phyloP scores from a whole-genome alignment of 2,113 vertebrate genomes.

The Lepus americanus region DNA sequence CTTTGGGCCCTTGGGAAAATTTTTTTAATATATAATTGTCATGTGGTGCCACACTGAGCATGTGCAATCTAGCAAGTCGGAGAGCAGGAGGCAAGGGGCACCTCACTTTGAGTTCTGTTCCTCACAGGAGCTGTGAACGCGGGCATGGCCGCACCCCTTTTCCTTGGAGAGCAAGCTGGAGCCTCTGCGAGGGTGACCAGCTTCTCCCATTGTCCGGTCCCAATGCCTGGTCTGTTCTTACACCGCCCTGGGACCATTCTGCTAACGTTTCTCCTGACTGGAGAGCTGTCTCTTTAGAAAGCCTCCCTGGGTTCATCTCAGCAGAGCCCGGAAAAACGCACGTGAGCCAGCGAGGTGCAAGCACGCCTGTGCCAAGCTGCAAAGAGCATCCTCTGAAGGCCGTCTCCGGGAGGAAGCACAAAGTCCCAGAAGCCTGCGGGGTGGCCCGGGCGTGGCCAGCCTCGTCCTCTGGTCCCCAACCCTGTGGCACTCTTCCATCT shows the following conservation, averaged over 20 bases:
- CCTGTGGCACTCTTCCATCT: constrained; percentile 55
- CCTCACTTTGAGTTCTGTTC: not conserved
- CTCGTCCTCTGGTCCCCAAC: constrained; percentile 75
- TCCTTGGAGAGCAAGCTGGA: not conserved
- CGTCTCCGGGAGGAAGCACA: not conserved
- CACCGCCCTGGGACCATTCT: not conserved
- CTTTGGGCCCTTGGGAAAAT: not conserved
- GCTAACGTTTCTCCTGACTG: not conserved
- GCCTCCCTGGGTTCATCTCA: not conserved
- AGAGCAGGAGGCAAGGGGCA: not conserved
- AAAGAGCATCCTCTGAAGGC: not conserved
- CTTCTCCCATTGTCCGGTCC: not conserved
- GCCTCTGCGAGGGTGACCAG: not conserved
- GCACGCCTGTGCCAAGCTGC: not conserved
- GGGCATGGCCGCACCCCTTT: no score
- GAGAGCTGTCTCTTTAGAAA: not conserved
- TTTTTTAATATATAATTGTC: not conserved
- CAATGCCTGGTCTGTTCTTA: not conserved
- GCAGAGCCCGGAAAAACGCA: not conserved
- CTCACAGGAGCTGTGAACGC: no score
- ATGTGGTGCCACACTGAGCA: no score
- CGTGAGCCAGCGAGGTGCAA: not conserved
- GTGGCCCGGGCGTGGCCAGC: not conserved
- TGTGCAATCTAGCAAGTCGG: not conserved
- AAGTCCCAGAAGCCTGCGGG: not conserved